Evolutionary conservation across 1,140 invertebrate species (phyloP), one percentile per base, ranked within the genome.

Genomic region (Microvelia longipes): DNA sequence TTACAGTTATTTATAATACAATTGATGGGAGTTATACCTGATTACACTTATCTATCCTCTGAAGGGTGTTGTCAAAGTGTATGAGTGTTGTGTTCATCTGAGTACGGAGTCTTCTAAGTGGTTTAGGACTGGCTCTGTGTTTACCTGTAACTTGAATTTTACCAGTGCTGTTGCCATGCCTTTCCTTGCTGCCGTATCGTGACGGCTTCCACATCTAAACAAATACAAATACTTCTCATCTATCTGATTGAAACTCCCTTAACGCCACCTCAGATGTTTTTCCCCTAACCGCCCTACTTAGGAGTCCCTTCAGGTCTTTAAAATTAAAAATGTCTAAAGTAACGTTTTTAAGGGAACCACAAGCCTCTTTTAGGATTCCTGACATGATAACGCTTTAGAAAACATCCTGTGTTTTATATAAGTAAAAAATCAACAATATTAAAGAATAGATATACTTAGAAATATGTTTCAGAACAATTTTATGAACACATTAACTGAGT

Each of bases 1-100:
- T n/a, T n/a, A n/a, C n/a, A n/a, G n/a, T n/a, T n/a, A n/a, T n/a
- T n/a, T n/a, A n/a, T n/a, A n/a, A n/a, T n/a, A n/a, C n/a, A n/a
- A n/a, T n/a, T n/a, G n/a, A n/a, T n/a, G n/a, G n/a, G n/a, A n/a
- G n/a, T n/a, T n/a, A n/a, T 50, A 81, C 75, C 28, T 77, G 73
- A 35, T 76, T 76, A 28, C 68, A 69, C 30, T 80, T 75, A 60
- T 79, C 77, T 28, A 77, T 77, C 68, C 70, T 71, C 11, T 63
- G 28, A 13, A 76, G 72, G 67, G 77, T 72, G 61, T 75, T 77
- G 35, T 73, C 75, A 70, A 79, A 80, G 69, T 81, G 77, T 69
- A 78, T 77, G 63, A 79, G 75, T 0, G 80, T 80, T 19, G 80
- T 75, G 60, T 77, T 75, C 13, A 81, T 73, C 70, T 81, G 80